A percentile compares a stretch with the other conserved stretches of the same genome.
These are phyloP conservation scores for Crypturellus undulatus DNA, from an alignment of 2,113 vertebrate species.

Conservation along the genomic window DNA sequence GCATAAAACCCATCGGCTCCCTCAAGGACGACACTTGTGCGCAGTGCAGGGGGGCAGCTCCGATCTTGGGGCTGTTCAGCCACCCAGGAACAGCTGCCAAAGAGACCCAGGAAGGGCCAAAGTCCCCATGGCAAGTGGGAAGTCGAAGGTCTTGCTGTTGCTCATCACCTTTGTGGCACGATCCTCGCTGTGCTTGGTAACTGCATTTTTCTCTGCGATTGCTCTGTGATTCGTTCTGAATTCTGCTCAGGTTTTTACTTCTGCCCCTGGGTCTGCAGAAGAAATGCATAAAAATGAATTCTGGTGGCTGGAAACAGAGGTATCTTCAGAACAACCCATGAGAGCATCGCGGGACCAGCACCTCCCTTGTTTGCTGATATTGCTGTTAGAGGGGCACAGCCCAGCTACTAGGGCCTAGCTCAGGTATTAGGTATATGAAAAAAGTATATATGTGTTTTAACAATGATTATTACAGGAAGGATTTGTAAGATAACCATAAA, in stretches of 20 bases:
- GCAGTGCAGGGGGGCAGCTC: rapidly evolving
- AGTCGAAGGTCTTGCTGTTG: background rate
- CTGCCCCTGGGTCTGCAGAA: background rate
- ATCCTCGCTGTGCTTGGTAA: background rate
- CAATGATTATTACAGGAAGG: background rate
- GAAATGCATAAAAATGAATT: background rate
- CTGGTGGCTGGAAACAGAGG: background rate
- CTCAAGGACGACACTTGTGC: background rate
- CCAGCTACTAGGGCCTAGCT: background rate
- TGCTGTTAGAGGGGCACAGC: rapidly evolving
- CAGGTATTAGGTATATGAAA: background rate
- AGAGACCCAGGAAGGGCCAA: background rate
- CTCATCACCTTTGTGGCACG: background rate
- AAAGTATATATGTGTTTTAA: background rate
- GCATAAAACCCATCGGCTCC: rapidly evolving
- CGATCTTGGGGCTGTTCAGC: background rate
- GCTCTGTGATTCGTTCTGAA: background rate
- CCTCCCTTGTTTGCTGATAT: background rate
- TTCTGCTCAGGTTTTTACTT: background rate
- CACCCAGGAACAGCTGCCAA: background rate
- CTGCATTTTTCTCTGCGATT: background rate
- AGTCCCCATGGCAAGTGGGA: rapidly evolving
- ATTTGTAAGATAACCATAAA: background rate
- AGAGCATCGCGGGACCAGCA: rapidly evolving
- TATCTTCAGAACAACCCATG: background rate